A percentile compares a stretch with the other conserved stretches of the same genome.
phyloP scores from a whole-genome alignment of 2,888 invertebrate species.

The Napeogenes inachia region DNA sequence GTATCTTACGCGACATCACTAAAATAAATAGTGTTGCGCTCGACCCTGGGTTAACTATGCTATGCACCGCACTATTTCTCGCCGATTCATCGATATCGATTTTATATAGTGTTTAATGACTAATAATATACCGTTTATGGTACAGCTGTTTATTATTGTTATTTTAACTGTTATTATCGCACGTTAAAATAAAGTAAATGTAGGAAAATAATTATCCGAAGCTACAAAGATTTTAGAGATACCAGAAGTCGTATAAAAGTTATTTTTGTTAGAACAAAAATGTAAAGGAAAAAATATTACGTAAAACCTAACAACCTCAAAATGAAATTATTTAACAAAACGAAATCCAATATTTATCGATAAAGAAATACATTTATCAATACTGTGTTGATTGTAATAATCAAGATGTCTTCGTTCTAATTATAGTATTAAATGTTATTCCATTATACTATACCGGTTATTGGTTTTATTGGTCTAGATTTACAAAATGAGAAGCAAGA shows the following conservation, averaged over 20 bases:
- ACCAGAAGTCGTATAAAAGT: not conserved
- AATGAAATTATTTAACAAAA: not conserved
- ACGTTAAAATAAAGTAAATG: conserved; percentile 3
- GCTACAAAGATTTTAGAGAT: not conserved
- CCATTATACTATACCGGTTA: too few species aligned
- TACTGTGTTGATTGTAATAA: too few species aligned
- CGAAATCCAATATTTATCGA: too few species aligned
- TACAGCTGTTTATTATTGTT: conserved; percentile 11
- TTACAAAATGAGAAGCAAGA: too few species aligned
- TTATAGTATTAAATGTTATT: too few species aligned
- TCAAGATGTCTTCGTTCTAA: too few species aligned
- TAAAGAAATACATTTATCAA: too few species aligned
- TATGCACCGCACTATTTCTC: conserved; percentile 59
- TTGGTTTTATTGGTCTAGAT: too few species aligned
- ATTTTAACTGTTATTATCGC: not conserved
- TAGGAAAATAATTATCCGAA: not conserved
- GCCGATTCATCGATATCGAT: conserved; percentile 50
- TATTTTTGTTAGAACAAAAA: too few species aligned
- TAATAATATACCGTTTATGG: conserved; percentile 12
- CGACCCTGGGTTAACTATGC: conserved; percentile 59
- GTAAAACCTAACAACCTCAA: conserved; percentile 20
- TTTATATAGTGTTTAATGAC: conserved; percentile 38
- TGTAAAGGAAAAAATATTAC: conserved; percentile 2
- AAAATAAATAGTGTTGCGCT: conserved; percentile 58
- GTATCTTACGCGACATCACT: conserved; percentile 65